phyloP scores from a whole-genome alignment of 2,888 invertebrate genomes.

The Gnatocerus cornutus region DNA sequence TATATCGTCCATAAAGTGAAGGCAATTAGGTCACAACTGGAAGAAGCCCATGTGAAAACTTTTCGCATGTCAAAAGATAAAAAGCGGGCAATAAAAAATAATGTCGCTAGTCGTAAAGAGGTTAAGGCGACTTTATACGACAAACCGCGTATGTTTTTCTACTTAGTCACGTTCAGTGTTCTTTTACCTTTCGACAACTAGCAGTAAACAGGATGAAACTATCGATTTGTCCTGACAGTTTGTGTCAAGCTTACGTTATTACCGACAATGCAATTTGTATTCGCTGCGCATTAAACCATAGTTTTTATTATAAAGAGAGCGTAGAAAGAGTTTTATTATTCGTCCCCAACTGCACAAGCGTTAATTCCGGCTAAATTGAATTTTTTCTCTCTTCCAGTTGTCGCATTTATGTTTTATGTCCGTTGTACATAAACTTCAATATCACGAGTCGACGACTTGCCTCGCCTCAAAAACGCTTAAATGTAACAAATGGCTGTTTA shows the following conservation, averaged over 20 bases:
- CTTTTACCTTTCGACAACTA: slow-evolving; percentile 11
- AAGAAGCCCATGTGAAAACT: slow-evolving; percentile 15
- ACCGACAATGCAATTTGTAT: slow-evolving; percentile 20
- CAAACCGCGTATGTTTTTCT: slow-evolving; percentile 14
- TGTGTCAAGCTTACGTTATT: slow-evolving; percentile 25
- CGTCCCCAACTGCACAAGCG: slow-evolving; percentile 8
- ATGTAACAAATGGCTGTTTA: slow-evolving; percentile 29
- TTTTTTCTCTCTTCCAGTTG: slow-evolving; percentile 12
- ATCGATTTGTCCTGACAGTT: slow-evolving; percentile 15
- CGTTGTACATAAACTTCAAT: slow-evolving; percentile 26
- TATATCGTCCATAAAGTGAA: slow-evolving; percentile 12
- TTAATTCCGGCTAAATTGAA: slow-evolving; percentile 30
- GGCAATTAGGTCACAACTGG: slow-evolving; percentile 24
- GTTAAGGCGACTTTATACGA: slow-evolving; percentile 12
- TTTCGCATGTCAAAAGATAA: slow-evolving; percentile 21
- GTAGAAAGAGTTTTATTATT: slow-evolving; percentile 9
- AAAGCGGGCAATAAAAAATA: slow-evolving; percentile 26
- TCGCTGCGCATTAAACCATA: slow-evolving; percentile 5
- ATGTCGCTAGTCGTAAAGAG: slow-evolving; percentile 14
- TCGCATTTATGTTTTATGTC: slow-evolving; percentile 7
- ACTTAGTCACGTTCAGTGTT: slow-evolving; percentile 20
- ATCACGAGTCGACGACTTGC: slow-evolving; percentile 12
- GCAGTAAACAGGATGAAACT: slow-evolving; percentile 18
- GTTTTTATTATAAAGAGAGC: slow-evolving; percentile 16
- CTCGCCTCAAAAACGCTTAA: slow-evolving; percentile 25